These are phyloP conservation scores for Lampris megalopsis DNA, from an alignment of 2,113 vertebrate genomes.

Conservation along the genomic window DNA sequence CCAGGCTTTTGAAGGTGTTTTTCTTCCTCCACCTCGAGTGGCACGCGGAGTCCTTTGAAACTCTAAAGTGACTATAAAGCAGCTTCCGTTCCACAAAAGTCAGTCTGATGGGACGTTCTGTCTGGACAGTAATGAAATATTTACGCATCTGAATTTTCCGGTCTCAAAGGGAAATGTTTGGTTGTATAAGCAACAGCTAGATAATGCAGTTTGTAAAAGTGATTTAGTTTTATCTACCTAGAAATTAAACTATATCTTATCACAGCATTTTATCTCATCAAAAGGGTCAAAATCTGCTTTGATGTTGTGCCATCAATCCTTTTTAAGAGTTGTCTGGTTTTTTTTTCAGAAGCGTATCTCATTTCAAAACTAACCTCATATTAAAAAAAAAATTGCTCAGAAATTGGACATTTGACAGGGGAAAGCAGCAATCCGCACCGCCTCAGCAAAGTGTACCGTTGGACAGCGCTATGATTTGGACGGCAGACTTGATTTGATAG, in stretches of 20 bases:
- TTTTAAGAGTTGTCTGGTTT: conserved; percentile 29
- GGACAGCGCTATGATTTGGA: neutral
- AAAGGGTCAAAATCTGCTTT: neutral
- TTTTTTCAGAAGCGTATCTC: conserved; percentile 40
- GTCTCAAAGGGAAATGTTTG: neutral
- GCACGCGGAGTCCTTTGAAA: conserved; percentile 54
- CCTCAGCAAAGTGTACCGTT: conserved; percentile 18
- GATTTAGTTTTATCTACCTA: no score
- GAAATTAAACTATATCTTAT: no score
- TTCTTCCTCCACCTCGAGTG: conserved; percentile 49
- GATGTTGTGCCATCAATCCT: conserved; percentile 9
- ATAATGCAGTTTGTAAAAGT: no score
- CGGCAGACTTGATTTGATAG: conserved; percentile 71
- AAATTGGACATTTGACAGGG: conserved; percentile 60
- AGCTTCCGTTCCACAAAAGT: conserved; percentile 37
- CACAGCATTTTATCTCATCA: neutral
- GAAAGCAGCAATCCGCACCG: conserved; percentile 47
- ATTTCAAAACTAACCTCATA: conserved; percentile 63
- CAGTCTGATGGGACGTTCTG: conserved; percentile 22
- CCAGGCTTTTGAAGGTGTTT: conserved; percentile 63
- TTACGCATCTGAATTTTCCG: conserved; percentile 34
- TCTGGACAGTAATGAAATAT: conserved; percentile 47
- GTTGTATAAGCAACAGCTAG: no score
- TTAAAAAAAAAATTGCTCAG: conserved; percentile 60
- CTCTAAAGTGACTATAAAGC: conserved; percentile 44